These are phyloP conservation scores for Phaetusa simplex DNA, from an alignment of 2,113 vertebrate genomes.

Conservation along the genomic window DNA sequence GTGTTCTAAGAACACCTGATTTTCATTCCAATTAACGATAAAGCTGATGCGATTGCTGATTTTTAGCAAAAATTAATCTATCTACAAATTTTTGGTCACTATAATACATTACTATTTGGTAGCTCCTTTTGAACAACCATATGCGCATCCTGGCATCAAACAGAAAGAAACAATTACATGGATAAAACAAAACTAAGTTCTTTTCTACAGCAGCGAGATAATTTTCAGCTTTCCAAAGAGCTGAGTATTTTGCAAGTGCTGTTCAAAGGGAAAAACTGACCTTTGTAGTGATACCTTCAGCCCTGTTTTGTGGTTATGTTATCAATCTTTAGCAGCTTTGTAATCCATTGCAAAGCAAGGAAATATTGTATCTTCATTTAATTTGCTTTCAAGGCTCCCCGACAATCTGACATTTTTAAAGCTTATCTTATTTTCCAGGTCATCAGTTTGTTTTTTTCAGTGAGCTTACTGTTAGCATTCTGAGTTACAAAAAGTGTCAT, in stretches of 20 bases:
- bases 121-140: not conserved
- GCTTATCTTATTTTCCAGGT: conserved; percentile 61
- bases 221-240: not conserved
- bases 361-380: not conserved
- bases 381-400: conserved; percentile 16
- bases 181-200: not conserved
- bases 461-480: conserved; percentile 31
- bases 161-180: not conserved
- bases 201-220: not conserved
- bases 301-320: not conserved
- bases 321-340: conserved; percentile 19
- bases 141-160: not conserved
- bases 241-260: not conserved
- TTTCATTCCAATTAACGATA: not conserved
- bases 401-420: conserved; percentile 67
- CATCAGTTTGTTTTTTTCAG: conserved; percentile 51
- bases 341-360: conserved; percentile 11
- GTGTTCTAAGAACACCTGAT: not conserved
- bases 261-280: not conserved
- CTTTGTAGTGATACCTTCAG: conserved; percentile 9
- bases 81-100: not conserved
- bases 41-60: not conserved
- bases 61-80: not conserved
- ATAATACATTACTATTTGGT: not conserved
- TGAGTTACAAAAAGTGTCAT: conserved; percentile 23